Base-by-base conservation (phyloP, 2,888 invertebrate genomes). In the Phortica okadai region DNA sequence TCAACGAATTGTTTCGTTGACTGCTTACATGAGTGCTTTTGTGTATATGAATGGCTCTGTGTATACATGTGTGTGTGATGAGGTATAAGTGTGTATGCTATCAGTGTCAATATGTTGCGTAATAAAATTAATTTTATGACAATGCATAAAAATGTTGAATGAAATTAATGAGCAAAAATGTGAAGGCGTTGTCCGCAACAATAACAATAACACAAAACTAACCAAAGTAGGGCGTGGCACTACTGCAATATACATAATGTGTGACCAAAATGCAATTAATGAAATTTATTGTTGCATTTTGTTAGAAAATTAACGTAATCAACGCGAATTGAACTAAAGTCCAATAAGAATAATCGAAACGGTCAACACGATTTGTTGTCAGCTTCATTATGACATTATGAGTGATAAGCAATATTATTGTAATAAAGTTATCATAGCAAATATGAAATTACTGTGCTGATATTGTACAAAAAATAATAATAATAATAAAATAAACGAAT, bases 41-140 rank as follows among this genome's bases (percentile, higher is more conserved):
- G 58, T 75, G 62, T 76, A 50, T 73, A 67, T 72, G 73, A 75
- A 78, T 73, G 42, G 58, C 21, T 58, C 6, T 50, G 44, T 16
- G 2, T 69, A 25, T 33, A 42, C 42, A 16, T 45, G 69, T 69
- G 59, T 73, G 7, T 74, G 41, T 42, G 6, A 1, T 16, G 25
- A 54, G 33, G 44, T 16, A 21, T 66, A 50, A 44, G 76, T 70
- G 73, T 21, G 25, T 16, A 42, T 50, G 16, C n/a, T n/a, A 16
- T 41, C 16, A 41, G 44, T 66, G 66, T 44, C 42, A 42, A 11
- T 66, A 41, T 66, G 44, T 42, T 66, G 11, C 66, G 64, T 74
- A 82, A 82, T 88, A 85, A 87, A 87, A 87, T 85, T 82, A 83
- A 79, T 87, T 87, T 87, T 85, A 87, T 87, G 88, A 87, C 87